Evolutionary conservation across 2,113 vertebrate species (phyloP), one percentile per base, ranked within the genome.

Genomic region (Heteronetta atricapilla): DNA sequence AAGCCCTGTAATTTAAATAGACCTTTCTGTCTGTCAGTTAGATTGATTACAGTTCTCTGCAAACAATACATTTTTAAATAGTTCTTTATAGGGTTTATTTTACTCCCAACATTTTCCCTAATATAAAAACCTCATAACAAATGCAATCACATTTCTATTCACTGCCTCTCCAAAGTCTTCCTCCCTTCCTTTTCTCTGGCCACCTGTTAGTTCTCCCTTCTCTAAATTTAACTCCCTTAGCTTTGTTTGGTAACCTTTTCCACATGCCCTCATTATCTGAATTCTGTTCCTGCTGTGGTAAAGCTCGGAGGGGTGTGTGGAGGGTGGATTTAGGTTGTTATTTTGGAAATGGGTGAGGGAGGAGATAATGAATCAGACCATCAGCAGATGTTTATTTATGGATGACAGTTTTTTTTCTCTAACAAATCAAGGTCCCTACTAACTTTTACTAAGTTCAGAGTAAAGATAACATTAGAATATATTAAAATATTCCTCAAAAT

Each of bases 241-340:
- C 83, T 97, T 97, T 97, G 94, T 94, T 90, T 89, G 56, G 67
- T 88, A 90, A 94, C 86, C 94, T 95, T 94, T 76, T 80, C 91
- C 74, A 94, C 89, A 44, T 90, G 74, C 69, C 87, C 89, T 95
- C 93, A 88, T 97, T 97, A 97, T 96, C 87, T 7, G 17, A 95
- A 96, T 96, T 94, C 95, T 96, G 55, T 69, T 97, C 93, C 92
- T 88, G 90, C 88, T 84, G 91, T 80, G 77, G 86, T 74, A 80
- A 91, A 91, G 92, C 93, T 74, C 69, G 83, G 76, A 76, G 73
- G n/a, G 79, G 76, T 78, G 64, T 22, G 48, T 50, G 48, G 48
- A 50, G 46, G 81, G 80, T 86, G 93, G 70, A 93, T 78, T 55
- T 82, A 74, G 10, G 68, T 48, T 90, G 67, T 78, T 96, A 97